phyloP scores from a whole-genome alignment of 35 echinoderm and acorn worm species.

The Holothuria glaberrima region DNA sequence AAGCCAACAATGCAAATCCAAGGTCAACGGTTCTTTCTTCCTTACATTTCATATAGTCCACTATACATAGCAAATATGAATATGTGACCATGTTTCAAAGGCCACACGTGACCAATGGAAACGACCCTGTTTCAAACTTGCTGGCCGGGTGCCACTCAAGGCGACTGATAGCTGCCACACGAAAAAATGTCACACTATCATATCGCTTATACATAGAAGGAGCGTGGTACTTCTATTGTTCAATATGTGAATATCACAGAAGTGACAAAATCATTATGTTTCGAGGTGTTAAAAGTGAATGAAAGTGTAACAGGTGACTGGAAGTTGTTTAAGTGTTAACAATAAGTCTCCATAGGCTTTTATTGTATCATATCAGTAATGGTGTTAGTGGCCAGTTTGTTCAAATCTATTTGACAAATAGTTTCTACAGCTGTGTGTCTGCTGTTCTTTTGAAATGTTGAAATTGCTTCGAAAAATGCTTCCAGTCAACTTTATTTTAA shows the following conservation, averaged over 20 bases:
- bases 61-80: too few species aligned
- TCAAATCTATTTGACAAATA: too few species aligned
- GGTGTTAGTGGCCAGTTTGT: background rate
- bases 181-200: constrained; percentile 15
- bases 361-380: background rate
- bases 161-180: constrained; percentile 7
- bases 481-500: too few species aligned
- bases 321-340: background rate
- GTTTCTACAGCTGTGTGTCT: too few species aligned
- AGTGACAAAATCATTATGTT: constrained; percentile 36
- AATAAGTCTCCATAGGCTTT: background rate
- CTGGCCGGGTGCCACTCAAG: constrained; percentile 1
- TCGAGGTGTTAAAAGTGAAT: background rate
- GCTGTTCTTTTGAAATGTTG: too few species aligned
- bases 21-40: too few species aligned
- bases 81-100: too few species aligned
- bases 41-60: too few species aligned
- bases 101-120: too few species aligned
- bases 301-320: background rate
- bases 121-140: constrained; percentile 3
- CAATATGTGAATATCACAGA: constrained; percentile 18
- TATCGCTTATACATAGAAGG: background rate
- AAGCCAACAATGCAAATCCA: too few species aligned
- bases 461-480: too few species aligned
- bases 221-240: background rate